Percentiles rank a stretch among this genome's conserved stretches.
phyloP scores from a whole-genome alignment of 2,797 vertebrate genomes.

The Chrysolophus pictus region DNA sequence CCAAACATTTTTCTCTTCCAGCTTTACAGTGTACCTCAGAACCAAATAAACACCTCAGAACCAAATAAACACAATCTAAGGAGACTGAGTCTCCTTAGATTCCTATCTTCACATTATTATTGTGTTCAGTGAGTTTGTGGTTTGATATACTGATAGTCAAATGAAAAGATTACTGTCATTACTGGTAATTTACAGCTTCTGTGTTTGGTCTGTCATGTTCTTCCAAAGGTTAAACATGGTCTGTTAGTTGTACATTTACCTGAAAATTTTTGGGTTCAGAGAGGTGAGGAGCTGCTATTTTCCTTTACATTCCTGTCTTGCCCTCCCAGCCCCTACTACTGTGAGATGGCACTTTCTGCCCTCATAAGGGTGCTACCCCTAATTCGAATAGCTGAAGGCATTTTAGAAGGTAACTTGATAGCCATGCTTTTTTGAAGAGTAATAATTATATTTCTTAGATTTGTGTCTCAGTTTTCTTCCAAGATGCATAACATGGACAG shows the following conservation, averaged over 20 bases:
- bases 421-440: constrained; percentile 25
- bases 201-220: constrained; percentile 51
- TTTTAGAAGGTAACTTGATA: constrained; percentile 33
- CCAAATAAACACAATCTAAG: constrained; percentile 43
- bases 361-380: neutral
- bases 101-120: constrained; percentile 22
- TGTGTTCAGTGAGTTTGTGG: constrained; percentile 48
- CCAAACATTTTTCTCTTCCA: constrained; percentile 27
- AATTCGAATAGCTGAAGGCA: constrained; percentile 22
- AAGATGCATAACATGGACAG: neutral
- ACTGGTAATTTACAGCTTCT: constrained; percentile 52
- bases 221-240: constrained; percentile 20
- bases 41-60: constrained; percentile 45
- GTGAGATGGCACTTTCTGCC: constrained; percentile 1
- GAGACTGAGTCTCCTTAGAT: constrained; percentile 28
- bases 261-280: constrained; percentile 31
- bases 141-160: constrained; percentile 60
- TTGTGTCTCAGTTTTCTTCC: neutral
- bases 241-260: constrained; percentile 36
- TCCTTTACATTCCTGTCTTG: neutral
- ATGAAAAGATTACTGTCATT: constrained; percentile 48
- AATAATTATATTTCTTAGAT: constrained; percentile 31
- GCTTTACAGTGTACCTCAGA: neutral
- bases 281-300: constrained; percentile 13
- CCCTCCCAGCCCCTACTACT: neutral